Percentiles rank a stretch among this genome's conserved stretches.
Evolutionary conservation across 2,113 vertebrate genomes (phyloP).

Genomic region (Plecotus auritus): DNA sequence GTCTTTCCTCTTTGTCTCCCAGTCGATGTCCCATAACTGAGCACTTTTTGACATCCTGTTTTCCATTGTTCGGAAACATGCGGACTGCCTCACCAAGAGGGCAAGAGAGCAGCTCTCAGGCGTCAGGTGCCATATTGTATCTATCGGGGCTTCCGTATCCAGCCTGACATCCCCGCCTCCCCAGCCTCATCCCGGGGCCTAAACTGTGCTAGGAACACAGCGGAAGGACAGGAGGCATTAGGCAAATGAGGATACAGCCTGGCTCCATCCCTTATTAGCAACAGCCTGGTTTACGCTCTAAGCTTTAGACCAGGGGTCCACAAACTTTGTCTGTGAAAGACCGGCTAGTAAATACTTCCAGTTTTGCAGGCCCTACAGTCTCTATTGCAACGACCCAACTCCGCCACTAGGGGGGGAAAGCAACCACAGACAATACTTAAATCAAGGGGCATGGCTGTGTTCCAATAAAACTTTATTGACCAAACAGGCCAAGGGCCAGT

Average conservation of each 20-base stretch:
- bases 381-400: not conserved
- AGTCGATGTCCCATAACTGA: not conserved
- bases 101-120: not conserved
- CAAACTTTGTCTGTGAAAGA: not conserved
- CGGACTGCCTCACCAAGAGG: not conserved
- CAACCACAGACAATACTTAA: too few relatives aligned
- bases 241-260: not conserved
- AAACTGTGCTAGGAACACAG: not conserved
- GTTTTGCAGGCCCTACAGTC: not conserved
- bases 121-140: not conserved
- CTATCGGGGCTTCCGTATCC: not conserved
- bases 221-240: not conserved
- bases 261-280: not conserved
- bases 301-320: not conserved
- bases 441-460: not conserved
- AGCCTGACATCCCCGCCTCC: too few relatives aligned
- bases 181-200: not conserved
- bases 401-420: not conserved
- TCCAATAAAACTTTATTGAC: conserved; percentile 43
- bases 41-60: not conserved
- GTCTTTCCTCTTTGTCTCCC: not conserved
- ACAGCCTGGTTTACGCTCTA: not conserved
- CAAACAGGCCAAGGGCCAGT: not conserved
- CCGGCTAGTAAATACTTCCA: not conserved
- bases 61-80: not conserved